These are phyloP conservation scores for Synergus gifuensis DNA, from an alignment of 2,888 invertebrate species.

Conservation along the genomic window DNA sequence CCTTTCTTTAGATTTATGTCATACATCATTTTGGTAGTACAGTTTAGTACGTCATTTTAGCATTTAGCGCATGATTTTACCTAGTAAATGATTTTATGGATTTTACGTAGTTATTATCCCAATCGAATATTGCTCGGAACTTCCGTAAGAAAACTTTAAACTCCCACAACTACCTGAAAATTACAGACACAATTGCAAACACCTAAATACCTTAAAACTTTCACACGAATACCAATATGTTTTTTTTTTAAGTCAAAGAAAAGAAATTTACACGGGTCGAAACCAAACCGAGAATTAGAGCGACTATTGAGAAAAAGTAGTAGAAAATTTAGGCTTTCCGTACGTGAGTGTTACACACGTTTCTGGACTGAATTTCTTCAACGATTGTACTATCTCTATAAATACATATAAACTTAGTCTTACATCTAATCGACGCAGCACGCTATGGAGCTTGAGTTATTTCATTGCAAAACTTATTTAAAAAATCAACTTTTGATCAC, in stretches of 20 bases:
- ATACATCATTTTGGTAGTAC: conserved; percentile 21
- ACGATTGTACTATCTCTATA: conserved; percentile 38
- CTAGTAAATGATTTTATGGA: background rate
- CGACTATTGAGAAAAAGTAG: conserved; percentile 35
- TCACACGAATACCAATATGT: conserved; percentile 24
- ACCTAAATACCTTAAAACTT: conserved; percentile 27
- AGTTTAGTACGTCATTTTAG: conserved; percentile 25
- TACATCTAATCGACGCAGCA: conserved; percentile 39
- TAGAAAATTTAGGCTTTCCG: conserved; percentile 37
- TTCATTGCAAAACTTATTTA: background rate
- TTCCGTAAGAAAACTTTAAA: conserved; percentile 1
- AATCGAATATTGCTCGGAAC: background rate
- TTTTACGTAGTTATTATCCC: conserved; percentile 7
- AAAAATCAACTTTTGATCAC: background rate
- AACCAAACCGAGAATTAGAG: conserved; percentile 4
- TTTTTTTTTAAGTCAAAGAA: conserved; percentile 13
- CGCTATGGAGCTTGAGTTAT: conserved; percentile 25
- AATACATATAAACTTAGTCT: conserved; percentile 35
- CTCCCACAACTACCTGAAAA: conserved; percentile 17
- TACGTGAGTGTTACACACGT: conserved; percentile 33
- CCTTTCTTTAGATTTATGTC: conserved; percentile 21
- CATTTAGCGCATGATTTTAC: conserved; percentile 6
- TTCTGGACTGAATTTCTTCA: conserved; percentile 32
- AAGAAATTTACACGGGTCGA: background rate
- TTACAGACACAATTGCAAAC: conserved; percentile 37